Evolutionary conservation across 2,797 vertebrate genomes (phyloP).

Genomic region (Rhinogobio ventralis): DNA sequence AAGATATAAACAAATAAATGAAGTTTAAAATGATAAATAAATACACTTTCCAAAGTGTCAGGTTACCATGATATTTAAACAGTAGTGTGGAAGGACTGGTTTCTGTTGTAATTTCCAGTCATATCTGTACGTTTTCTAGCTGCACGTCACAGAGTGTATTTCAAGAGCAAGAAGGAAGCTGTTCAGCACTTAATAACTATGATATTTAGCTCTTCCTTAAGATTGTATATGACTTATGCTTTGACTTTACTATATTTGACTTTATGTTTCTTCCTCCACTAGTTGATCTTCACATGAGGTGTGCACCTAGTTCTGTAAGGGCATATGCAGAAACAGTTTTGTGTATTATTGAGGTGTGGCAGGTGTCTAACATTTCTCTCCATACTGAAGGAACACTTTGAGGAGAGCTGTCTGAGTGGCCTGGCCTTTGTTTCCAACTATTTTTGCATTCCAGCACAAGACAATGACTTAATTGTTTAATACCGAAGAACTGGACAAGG

Average conservation of each 20-base stretch:
- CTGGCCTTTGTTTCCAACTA: neutral
- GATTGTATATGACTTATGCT: neutral
- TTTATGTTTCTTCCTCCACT: neutral
- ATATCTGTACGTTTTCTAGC: neutral
- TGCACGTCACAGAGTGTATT: neutral
- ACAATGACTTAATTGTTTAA: slow-evolving; percentile 34
- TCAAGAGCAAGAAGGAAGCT: neutral
- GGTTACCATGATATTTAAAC: slow-evolving; percentile 3
- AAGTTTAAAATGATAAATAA: neutral
- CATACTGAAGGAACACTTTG: neutral
- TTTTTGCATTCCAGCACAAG: slow-evolving; percentile 2
- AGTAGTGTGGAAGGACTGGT: slow-evolving; percentile 7
- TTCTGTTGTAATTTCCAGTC: slow-evolving; percentile 1
- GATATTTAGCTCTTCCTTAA: neutral
- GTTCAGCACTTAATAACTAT: neutral
- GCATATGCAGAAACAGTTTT: slow-evolving; percentile 21
- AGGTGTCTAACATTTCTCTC: slow-evolving; percentile 1
- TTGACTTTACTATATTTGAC: neutral
- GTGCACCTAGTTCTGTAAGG: neutral
- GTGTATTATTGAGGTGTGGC: slow-evolving; percentile 51
- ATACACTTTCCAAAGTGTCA: neutral
- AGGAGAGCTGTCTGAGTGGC: slow-evolving; percentile 2
- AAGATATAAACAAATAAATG: neutral
- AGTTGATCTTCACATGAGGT: slow-evolving; percentile 5
- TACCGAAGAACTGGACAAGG: slow-evolving; percentile 61